A percentile compares a stretch with the other conserved stretches of the same genome.
These are phyloP conservation scores for Drosophila tripunctata DNA, from an alignment of 2,888 invertebrate genomes.

Conservation along the genomic window DNA sequence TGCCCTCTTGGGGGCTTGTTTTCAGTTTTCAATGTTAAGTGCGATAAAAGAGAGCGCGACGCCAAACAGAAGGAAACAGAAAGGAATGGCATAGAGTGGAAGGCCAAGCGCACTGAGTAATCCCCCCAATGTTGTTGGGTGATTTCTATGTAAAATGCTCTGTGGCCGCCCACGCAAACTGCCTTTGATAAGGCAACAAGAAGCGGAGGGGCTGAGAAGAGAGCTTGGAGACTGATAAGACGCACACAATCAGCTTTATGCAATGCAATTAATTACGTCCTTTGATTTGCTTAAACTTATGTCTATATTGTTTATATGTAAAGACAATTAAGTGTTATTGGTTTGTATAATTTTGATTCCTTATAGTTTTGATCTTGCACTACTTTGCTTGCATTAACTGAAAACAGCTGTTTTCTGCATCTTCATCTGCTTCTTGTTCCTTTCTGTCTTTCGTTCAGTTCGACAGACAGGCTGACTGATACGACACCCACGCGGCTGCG, in stretches of 20 bases:
- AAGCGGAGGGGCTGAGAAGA: no score
- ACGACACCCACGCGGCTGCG: constrained; percentile 28
- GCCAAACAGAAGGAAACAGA: constrained; percentile 30
- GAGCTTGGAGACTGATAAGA: constrained; percentile 8
- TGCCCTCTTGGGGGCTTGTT: constrained; percentile 75
- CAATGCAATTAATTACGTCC: constrained; percentile 67
- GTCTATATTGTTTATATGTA: no score
- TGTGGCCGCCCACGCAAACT: constrained; percentile 33
- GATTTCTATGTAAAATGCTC: constrained; percentile 40
- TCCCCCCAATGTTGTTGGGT: constrained; percentile 42
- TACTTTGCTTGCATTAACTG: constrained; percentile 9
- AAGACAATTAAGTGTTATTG: no score
- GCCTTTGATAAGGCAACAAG: constrained; percentile 1
- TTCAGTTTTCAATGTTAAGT: constrained; percentile 78
- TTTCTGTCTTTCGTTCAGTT: not conserved
- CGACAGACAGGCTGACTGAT: constrained; percentile 28
- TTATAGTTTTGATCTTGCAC: not conserved
- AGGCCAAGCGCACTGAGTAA: constrained; percentile 44
- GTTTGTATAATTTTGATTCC: no score
- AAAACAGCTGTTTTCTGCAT: constrained; percentile 33
- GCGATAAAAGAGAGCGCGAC: constrained; percentile 52
- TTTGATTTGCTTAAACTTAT: constrained; percentile 35
- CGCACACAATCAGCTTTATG: constrained; percentile 58
- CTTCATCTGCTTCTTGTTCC: no score
- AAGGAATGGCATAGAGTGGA: constrained; percentile 16